Evolutionary conservation across 2,888 invertebrate species (phyloP), one percentile per base, ranked within the genome.

Genomic region (Chrysotoxum bicinctum): DNA sequence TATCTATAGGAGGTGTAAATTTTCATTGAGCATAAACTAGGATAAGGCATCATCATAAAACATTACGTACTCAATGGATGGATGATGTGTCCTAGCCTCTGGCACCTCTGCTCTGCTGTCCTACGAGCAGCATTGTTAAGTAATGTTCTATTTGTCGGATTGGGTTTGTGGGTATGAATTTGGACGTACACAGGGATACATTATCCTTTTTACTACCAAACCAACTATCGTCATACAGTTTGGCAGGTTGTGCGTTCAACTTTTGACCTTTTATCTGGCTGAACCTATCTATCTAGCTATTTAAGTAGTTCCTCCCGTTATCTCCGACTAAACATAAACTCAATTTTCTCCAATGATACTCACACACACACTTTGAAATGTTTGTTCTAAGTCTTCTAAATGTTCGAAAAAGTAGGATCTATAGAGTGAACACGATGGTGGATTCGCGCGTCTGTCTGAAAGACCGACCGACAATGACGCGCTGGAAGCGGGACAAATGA

Each of bases 1-100:
- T 84, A 84, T 84, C 84, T 84, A 84, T 75, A 64, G 64, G 79
- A 84, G 84, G 84, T 84, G 84, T 79, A 84, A 79, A 84, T 75
- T 72, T 70, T 64, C 74, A 84, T 79, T 68, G 79, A 68, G 75
- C 64, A 58, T 60, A 84, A 79, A 66, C 70, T 64, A 77, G 84
- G 74, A 84, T 84, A 64, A 75, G 64, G 84, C 64, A 78, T 68
- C 83, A 74, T 64, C 78, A 83, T 83, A 83, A 83, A 83, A 50
- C 69, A 68, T 56, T 64, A 60, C n/a, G 37, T 40, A 58, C 58
- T 43, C 43, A 40, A 58, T 60, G 60, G 52, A 60, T 40, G 58
- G 30, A 43, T 32, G 48, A 19, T 69, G 8, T 35, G 52, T 68
- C 40, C 6, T 48, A 8, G 21, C 60, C 66, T 60, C 77, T 45